Evolutionary conservation across 2,888 invertebrate species (phyloP).

Genomic region (Norana najaformis): DNA sequence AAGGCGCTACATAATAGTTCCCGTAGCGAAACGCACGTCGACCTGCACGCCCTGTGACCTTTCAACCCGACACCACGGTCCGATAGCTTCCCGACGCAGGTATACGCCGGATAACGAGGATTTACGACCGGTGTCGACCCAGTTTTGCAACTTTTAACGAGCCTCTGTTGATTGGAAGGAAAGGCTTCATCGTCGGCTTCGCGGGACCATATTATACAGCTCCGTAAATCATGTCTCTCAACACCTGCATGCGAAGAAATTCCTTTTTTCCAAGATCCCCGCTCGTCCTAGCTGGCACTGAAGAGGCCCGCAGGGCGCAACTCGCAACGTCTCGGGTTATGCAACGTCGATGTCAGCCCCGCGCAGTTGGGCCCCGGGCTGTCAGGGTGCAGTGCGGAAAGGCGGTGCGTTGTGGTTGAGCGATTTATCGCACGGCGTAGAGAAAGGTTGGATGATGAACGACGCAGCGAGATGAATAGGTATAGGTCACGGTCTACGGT

Average conservation of each 20-base stretch:
- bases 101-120: neutral
- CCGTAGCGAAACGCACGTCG: neutral
- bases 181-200: neutral
- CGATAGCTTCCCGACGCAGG: neutral
- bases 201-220: neutral
- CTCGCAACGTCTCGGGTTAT: too few species aligned
- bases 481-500: neutral
- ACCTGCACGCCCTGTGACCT: neutral
- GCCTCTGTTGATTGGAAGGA: neutral
- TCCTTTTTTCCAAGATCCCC: neutral
- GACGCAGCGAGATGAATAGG: neutral
- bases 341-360: too few species aligned
- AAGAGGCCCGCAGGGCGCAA: neutral
- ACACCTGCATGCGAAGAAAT: neutral
- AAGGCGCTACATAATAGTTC: neutral
- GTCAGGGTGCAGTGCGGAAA: neutral
- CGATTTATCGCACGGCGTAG: neutral
- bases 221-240: neutral
- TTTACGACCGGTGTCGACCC: neutral
- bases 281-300: neutral
- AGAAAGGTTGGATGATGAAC: neutral
- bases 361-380: neutral
- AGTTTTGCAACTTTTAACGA: conserved; percentile 4
- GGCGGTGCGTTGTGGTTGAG: neutral
- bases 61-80: neutral